Conservation (phyloP, 2,888 invertebrate species). For the Alcis repandata region DNA sequence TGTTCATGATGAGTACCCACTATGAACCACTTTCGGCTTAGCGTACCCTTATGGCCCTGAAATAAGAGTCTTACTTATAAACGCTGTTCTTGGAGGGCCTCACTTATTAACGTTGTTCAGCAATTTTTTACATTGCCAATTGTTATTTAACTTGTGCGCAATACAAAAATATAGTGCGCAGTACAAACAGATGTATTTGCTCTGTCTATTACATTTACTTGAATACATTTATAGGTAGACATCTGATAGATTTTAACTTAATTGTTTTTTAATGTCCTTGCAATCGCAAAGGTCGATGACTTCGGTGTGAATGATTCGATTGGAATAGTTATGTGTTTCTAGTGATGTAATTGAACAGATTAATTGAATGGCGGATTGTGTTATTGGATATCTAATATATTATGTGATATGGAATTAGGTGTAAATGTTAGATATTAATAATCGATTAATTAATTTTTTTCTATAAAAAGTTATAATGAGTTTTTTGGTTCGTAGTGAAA, state of each 20-base stretch:
- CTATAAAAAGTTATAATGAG: no score
- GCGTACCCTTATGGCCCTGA: no score
- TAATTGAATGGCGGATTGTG: conserved; percentile 18
- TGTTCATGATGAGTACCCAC: no score
- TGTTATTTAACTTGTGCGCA: neutral
- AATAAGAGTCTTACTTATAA: no score
- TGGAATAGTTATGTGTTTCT: conserved; percentile 21
- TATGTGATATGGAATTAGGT: neutral
- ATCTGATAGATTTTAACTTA: conserved; percentile 20
- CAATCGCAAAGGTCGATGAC: conserved; percentile 31
- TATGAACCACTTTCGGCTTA: no score
- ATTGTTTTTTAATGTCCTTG: conserved; percentile 37
- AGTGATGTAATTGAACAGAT: conserved; percentile 25
- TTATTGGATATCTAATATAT: neutral
- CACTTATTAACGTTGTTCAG: no score
- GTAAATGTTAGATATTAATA: neutral
- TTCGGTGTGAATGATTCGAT: conserved; percentile 33
- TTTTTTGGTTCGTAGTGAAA: no score
- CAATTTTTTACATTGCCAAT: no score
- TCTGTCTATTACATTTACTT: neutral
- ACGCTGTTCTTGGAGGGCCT: no score
- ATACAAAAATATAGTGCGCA: neutral
- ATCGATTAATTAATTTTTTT: neutral
- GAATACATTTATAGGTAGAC: neutral
- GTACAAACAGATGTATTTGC: neutral